Evolutionary conservation across 2,888 invertebrate species (phyloP), one percentile per base, ranked within the genome.

Genomic region (Clunio marinus): DNA sequence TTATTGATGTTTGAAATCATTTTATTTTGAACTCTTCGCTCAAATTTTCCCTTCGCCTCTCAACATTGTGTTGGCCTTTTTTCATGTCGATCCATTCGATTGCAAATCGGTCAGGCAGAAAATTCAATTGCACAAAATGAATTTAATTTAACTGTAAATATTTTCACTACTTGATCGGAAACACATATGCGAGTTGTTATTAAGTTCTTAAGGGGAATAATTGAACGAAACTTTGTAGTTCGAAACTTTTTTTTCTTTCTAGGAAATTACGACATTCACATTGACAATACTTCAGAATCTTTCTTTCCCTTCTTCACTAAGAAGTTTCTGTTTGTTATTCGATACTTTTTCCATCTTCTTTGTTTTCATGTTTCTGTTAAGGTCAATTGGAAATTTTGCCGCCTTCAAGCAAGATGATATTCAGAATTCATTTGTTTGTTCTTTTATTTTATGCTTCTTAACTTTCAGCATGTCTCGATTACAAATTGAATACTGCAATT

Each of bases 111-210:
- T 57, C 57, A 57, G n/a, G 57, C 57, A 57, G 57, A 57, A 57
- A 57, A 57, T 57, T 57, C 57, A 57, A 57, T 57, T 57, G 57
- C 57, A 27, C 57, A 57, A 57, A 57, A 57, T 57, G 57, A 57
- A 57, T 57, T 57, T 25, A 24, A 62, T 62, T 62, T 62, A 62
- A 62, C 62, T 62, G 62, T 62, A 62, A 62, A 62, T 62, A 62
- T 62, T 62, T 62, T 62, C 41, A 62, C 62, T 62, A 62, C 37
- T 62, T 62, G 37, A 41, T 62, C 37, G 22, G n/a, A 10, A 22
- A 20, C 51, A 51, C 24, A 22, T 51, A 7, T 32, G 32, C 41
- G n/a, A 51, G 8, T 3, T 51, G 10, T 51, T 51, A 22, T 62
- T 62, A 25, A 41, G 59, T 28, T 59, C 41, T n/a, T n/a, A 41